Percentiles rank a stretch among this genome's conserved stretches.
phyloP scores from a whole-genome alignment of 2,113 vertebrate species.

The Crypturellus undulatus region DNA sequence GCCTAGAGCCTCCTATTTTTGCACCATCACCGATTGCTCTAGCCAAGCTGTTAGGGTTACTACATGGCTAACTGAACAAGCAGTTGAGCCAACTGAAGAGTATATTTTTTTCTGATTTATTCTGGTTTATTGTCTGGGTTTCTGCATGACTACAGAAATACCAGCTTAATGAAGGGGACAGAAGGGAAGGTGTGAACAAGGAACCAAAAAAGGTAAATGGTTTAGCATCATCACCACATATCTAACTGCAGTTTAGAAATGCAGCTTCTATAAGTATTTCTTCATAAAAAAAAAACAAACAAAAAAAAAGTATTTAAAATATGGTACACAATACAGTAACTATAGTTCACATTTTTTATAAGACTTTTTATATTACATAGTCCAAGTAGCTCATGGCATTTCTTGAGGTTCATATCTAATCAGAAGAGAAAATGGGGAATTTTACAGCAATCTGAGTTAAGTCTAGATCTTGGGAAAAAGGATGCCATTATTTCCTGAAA shows the following conservation, averaged over 20 bases:
- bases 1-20: background rate
- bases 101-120: background rate
- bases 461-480: background rate
- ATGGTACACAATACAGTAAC: background rate
- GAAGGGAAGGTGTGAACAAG: background rate
- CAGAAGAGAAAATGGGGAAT: background rate
- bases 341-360: background rate
- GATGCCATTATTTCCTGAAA: background rate
- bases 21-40: background rate
- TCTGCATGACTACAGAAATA: background rate
- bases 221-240: background rate
- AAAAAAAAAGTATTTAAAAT: background rate
- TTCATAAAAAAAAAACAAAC: background rate
- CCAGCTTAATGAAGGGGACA: background rate
- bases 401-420: background rate
- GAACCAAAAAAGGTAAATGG: background rate
- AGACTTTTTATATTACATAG: background rate
- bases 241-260: background rate
- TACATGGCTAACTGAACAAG: background rate
- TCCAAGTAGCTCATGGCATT: background rate
- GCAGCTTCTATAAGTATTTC: background rate
- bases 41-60: background rate
- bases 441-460: background rate
- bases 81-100: background rate
- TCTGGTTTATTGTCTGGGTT: background rate